Evolutionary conservation across 2,113 vertebrate species (phyloP), one percentile per base, ranked within the genome.

Genomic region (Cheirogaleus medius): DNA sequence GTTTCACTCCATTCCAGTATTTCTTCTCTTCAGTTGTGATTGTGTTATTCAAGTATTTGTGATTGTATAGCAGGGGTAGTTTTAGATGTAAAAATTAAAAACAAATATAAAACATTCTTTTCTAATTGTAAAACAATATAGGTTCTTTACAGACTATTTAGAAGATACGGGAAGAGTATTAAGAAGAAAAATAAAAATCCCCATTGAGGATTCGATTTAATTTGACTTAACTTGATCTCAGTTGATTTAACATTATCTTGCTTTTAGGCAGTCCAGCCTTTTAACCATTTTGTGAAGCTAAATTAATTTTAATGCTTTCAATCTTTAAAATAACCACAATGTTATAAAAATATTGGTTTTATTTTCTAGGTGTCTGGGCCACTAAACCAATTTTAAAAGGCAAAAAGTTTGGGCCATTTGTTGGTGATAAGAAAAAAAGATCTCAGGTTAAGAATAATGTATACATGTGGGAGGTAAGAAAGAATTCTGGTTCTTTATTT

Each of bases 381-480:
- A 99, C 99, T 64, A 99, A 98, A 90, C 97, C 98, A 76, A 99
- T 99, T 98, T 99, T 99, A 92, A 99, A 99, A 98, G 99, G 99
- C 96, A 99, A 99, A 98, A 99, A 99, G 94, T 99, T 99, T 97
- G 99, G 99, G 80, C 99, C 99, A 0, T 99, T 99, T 98, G 97
- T 99, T 87, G 99, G 99, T 83, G 99, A 99, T 97, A 99, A 99
- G 99, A 99, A 99, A 37, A 99, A 99, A 97, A 99, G 99, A 96
- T 99, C 99, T 95, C 99, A 99, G 98, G 99, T 99, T 97, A 99
- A 99, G 93, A 99, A 99, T 98, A 99, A 99, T 98, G 99, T 99
- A 11, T 99, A 99, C 98, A 99, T 99, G 99, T 99, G 99, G 99
- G 99, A 99, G 99, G 99, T 99, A 99, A 96, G 99, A 97, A 90